Base-by-base conservation (phyloP, 2,113 vertebrate genomes). In the Thalassoma bifasciatum region DNA sequence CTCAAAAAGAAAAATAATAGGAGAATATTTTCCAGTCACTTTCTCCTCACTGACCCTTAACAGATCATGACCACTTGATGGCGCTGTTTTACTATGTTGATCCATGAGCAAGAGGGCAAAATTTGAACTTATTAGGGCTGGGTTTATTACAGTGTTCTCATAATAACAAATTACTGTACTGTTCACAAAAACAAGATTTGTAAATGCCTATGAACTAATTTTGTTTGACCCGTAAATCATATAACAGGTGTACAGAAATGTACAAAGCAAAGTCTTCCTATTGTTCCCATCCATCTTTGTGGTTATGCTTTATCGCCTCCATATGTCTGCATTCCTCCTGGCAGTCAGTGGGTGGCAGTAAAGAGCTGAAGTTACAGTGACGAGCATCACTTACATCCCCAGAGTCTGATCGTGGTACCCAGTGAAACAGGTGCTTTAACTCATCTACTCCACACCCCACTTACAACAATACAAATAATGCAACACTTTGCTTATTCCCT, bases 371-470 rank as follows among this genome's bases (percentile, higher is more conserved):
- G 53, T 72, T 40, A n/a, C 72, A 22, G 80, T 74, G 68, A 80
- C 77, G 47, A 72, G n/a, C 58, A 60, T 66, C 60, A 66, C 36
- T 21, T 67, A 63, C 14, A 21, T 66, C 53, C 83, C 83, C 77
- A 84, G 36, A 61, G 61, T 36, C 56, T 26, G 46, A 72, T 30
- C 42, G 38, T 76, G 66, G 52, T 67, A 22, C 59, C 58, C 65
- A 56, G 69, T 78, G 17, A 90, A 88, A 87, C 93, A 94, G 91
- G 91, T 90, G 88, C 57, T 75, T 77, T 44, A 57, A n/a, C 58
- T 71, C 21, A 37, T 72, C 79, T 65, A 79, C 69, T 79, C 59
- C 52, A 26, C 70, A 21, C 50, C 77, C 23, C 24, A 19, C 61
- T 78, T 47, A 58, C 52, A 81, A 80, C 78, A 86, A 81, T 78